phyloP scores from a whole-genome alignment of 2,113 vertebrate genomes.

The Gorsachius goisagi region DNA sequence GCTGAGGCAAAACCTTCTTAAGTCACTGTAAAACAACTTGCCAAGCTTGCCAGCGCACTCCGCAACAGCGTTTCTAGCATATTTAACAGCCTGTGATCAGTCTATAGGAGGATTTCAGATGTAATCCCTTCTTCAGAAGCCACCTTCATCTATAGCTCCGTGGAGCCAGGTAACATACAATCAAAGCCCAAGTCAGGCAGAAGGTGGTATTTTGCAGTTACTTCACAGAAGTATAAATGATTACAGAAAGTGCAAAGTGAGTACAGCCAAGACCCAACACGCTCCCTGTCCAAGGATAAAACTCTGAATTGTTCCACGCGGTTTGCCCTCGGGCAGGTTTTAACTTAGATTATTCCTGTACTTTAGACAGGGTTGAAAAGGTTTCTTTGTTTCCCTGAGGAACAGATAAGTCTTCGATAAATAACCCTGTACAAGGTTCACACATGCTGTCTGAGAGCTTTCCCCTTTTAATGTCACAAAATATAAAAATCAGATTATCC shows the following conservation, averaged over 20 bases:
- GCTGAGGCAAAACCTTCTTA: not conserved
- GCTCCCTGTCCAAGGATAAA: constrained; percentile 24
- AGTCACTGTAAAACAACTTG: not conserved
- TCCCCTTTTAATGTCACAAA: not conserved
- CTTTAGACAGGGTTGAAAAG: constrained; percentile 30
- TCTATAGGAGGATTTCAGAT: not conserved
- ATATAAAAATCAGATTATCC: not conserved
- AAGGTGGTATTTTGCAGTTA: not conserved
- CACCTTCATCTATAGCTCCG: not conserved
- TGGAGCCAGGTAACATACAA: not conserved
- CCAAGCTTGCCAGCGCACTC: not conserved
- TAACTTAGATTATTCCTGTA: constrained; percentile 6
- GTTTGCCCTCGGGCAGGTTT: constrained; percentile 28
- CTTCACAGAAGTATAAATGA: not conserved
- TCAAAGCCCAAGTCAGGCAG: not conserved
- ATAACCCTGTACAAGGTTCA: not conserved
- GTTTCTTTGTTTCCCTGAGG: constrained; percentile 24
- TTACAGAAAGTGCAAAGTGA: not conserved
- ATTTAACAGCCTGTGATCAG: not conserved
- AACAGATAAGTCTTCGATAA: constrained; percentile 5
- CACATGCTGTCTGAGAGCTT: not conserved
- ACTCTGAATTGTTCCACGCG: not conserved
- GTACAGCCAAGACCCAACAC: not conserved
- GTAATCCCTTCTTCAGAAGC: not conserved
- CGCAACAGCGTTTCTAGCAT: not conserved